Evolutionary conservation across 1,140 invertebrate genomes (phyloP).

Genomic region (Drosophila kikkawai): DNA sequence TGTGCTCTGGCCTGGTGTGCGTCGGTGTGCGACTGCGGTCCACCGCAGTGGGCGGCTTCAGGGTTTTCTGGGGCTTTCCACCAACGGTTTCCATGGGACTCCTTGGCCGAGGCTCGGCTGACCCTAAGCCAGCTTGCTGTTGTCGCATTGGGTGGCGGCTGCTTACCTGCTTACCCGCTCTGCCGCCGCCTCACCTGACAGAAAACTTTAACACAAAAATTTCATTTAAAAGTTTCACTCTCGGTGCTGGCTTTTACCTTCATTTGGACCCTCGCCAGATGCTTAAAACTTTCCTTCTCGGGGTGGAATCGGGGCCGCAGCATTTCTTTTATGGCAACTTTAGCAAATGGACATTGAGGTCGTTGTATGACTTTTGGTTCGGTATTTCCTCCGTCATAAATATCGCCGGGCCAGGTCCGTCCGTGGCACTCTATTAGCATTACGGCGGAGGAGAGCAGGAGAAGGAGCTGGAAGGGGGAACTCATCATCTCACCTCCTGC

Average conservation of each 20-base stretch:
- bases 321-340: slow-evolving; percentile 72
- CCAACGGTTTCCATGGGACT: slow-evolving; percentile 10
- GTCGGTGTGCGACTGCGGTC: slow-evolving; percentile 9
- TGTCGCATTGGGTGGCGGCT: slow-evolving; percentile 33
- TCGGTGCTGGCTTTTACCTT: slow-evolving; percentile 44
- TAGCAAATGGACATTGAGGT: slow-evolving; percentile 79
- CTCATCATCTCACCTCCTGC: slow-evolving; percentile 23
- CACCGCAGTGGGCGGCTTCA: slow-evolving; percentile 19
- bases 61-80: slow-evolving; percentile 6
- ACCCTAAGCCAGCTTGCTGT: slow-evolving; percentile 69
- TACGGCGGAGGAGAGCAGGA: not conserved
- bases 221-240: slow-evolving; percentile 81
- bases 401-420: slow-evolving; percentile 40
- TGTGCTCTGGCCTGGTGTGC: slow-evolving; percentile 21
- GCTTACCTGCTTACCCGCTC: slow-evolving; percentile 21
- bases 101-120: slow-evolving; percentile 40
- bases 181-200: slow-evolving; percentile 62
- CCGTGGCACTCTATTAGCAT: slow-evolving; percentile 70
- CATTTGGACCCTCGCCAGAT: slow-evolving; percentile 65
- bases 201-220: slow-evolving; percentile 82
- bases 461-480: not conserved
- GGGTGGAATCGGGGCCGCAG: slow-evolving; percentile 4
- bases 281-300: slow-evolving; percentile 55
- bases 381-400: slow-evolving; percentile 63
- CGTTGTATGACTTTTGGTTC: slow-evolving; percentile 65